These are phyloP conservation scores for Camponotus pennsylvanicus DNA, from an alignment of 1,140 invertebrate genomes.

Conservation along the genomic window DNA sequence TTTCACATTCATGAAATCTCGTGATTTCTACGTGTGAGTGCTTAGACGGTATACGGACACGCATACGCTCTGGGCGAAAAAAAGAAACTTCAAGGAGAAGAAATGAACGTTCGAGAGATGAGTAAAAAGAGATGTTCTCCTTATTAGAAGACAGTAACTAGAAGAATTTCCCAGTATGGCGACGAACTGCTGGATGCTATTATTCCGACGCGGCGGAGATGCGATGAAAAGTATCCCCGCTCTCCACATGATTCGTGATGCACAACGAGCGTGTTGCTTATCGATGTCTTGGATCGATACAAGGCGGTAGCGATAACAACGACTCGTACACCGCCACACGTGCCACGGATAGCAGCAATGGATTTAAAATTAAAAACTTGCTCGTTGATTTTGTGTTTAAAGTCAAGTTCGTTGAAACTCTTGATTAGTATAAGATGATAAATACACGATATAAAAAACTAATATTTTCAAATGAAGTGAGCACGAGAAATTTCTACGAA, in stretches of 20 bases:
- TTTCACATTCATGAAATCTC: constrained; percentile 76
- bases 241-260: constrained; percentile 36
- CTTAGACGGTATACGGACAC: neutral
- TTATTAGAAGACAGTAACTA: constrained; percentile 52
- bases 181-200: constrained; percentile 28
- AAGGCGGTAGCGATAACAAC: constrained; percentile 39
- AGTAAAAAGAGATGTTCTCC: constrained; percentile 21
- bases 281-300: constrained; percentile 56
- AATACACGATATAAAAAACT: neutral
- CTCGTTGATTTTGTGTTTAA: constrained; percentile 23
- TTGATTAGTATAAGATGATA: neutral
- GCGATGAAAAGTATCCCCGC: constrained; percentile 49
- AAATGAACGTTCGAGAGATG: neutral
- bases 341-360: constrained; percentile 11
- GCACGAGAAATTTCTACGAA: neutral
- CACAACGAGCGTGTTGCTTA: constrained; percentile 49
- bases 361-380: constrained; percentile 59
- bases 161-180: constrained; percentile 18
- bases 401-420: neutral
- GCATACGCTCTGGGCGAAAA: neutral
- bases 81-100: neutral
- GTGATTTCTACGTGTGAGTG: constrained; percentile 43
- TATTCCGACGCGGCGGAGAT: constrained; percentile 50
- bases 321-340: neutral
- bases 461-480: neutral